Percentiles rank a stretch among this genome's conserved stretches.
Conservation (phyloP, 2,797 vertebrate species). For the Pseudomugil tenellus region DNA sequence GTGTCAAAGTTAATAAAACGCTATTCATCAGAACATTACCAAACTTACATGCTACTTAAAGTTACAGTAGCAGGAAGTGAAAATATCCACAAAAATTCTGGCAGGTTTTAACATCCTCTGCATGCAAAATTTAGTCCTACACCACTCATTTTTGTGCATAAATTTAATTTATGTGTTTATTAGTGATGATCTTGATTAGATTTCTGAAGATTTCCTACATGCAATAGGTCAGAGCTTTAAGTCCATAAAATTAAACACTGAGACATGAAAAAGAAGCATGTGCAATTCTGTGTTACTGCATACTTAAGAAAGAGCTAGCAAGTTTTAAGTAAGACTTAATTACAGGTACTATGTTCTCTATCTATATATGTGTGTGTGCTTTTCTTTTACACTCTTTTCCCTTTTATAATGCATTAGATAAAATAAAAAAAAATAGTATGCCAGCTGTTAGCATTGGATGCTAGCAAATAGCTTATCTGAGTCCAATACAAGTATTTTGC, state of each 20-base stretch:
- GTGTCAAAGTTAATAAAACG: neutral
- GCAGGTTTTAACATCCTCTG: neutral
- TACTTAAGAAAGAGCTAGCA: neutral
- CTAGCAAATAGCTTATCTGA: conserved; percentile 20
- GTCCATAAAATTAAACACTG: neutral
- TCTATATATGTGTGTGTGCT: neutral
- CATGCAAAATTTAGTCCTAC: neutral
- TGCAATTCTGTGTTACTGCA: conserved; percentile 2
- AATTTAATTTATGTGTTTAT: neutral
- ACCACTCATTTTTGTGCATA: neutral
- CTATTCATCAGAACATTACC: neutral
- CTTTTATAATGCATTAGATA: conserved; percentile 4
- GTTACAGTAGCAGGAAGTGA: neutral
- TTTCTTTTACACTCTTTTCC: conserved; percentile 2
- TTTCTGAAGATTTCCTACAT: neutral
- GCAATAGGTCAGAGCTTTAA: neutral
- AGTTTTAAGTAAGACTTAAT: conserved; percentile 11
- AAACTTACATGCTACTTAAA: neutral
- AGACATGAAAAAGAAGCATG: neutral
- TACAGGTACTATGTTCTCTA: conserved; percentile 1
- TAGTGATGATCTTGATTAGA: neutral
- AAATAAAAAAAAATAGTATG: conserved; percentile 13
- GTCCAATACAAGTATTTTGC: conserved; percentile 5
- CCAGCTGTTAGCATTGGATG: neutral
- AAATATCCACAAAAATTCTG: neutral